These are phyloP conservation scores for Pycnonotus jocosus DNA, from an alignment of 2,113 vertebrate species.

Conservation along the genomic window DNA sequence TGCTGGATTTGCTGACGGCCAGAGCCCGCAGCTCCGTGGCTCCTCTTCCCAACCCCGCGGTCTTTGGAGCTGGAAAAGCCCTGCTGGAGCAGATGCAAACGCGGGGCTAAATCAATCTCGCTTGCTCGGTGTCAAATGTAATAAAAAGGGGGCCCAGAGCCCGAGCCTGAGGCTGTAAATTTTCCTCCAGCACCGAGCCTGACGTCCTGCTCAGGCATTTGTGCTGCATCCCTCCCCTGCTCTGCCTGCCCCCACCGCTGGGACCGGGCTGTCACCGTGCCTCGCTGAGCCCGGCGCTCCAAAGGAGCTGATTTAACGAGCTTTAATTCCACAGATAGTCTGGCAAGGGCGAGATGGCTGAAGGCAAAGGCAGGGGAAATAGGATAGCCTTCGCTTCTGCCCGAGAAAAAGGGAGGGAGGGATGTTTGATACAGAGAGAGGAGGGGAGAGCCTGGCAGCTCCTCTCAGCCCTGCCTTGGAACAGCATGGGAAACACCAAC, in stretches of 20 bases:
- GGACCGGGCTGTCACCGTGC: neutral
- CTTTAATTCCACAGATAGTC: neutral
- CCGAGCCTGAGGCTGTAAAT: neutral
- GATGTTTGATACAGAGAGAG: neutral
- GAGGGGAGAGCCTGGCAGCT: neutral
- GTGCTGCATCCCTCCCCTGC: neutral
- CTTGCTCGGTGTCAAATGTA: neutral
- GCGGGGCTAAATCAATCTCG: neutral
- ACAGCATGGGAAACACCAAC: neutral
- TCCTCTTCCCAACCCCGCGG: neutral
- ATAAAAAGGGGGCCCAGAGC: slow-evolving; percentile 8
- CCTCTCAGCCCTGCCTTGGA: neutral
- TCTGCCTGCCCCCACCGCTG: neutral
- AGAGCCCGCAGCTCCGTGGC: neutral
- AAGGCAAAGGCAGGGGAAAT: neutral
- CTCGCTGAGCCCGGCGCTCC: neutral
- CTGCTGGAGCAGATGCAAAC: neutral
- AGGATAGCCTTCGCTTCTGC: neutral
- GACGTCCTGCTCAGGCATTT: neutral
- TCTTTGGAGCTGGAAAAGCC: neutral
- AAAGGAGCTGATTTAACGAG: neutral
- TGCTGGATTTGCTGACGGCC: neutral
- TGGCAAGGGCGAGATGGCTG: neutral
- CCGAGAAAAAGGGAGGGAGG: neutral
- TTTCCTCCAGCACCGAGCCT: neutral